A percentile compares a stretch with the other conserved stretches of the same genome.
Conservation (phyloP, 1,140 invertebrate genomes). For the Agrilus planipennis region DNA sequence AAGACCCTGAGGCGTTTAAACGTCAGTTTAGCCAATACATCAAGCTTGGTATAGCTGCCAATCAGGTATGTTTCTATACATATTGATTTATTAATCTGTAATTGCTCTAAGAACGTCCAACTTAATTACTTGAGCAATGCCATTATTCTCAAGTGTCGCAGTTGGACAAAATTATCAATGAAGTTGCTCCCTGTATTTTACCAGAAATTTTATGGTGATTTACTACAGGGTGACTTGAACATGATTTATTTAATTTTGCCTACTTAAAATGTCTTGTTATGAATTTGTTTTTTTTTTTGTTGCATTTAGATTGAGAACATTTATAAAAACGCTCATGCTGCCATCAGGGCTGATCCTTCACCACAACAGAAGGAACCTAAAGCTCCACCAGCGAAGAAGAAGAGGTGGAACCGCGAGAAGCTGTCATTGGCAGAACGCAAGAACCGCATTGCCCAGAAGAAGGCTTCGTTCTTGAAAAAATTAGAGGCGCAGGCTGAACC, state of each 20-base stretch:
- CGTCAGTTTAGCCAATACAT: constrained; percentile 95
- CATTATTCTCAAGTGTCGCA: constrained; percentile 35
- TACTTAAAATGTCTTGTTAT: not conserved
- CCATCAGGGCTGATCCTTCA: constrained; percentile 81
- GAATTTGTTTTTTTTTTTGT: constrained; percentile 3
- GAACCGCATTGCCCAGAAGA: constrained; percentile 85
- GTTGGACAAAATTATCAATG: constrained; percentile 38
- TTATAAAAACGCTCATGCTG: constrained; percentile 93
- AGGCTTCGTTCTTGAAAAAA: constrained; percentile 76
- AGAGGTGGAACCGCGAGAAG: constrained; percentile 87
- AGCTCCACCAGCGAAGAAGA: constrained; percentile 41
- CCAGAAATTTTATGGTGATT: constrained; percentile 14
- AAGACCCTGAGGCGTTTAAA: constrained; percentile 94
- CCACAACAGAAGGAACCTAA: constrained; percentile 47
- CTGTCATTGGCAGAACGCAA: constrained; percentile 79
- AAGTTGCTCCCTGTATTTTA: too few relatives aligned
- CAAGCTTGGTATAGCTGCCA: constrained; percentile 70
- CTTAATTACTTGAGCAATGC: constrained; percentile 37
- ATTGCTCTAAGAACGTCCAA: constrained; percentile 36
- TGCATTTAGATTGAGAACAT: constrained; percentile 75
- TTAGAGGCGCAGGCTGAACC: constrained; percentile 57
- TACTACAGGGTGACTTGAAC: too few relatives aligned
- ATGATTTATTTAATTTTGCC: not conserved
- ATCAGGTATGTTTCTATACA: constrained; percentile 57
- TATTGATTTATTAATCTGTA: constrained; percentile 16